These are phyloP conservation scores for Fulica atra DNA, from an alignment of 2,113 vertebrate genomes.

Conservation along the genomic window DNA sequence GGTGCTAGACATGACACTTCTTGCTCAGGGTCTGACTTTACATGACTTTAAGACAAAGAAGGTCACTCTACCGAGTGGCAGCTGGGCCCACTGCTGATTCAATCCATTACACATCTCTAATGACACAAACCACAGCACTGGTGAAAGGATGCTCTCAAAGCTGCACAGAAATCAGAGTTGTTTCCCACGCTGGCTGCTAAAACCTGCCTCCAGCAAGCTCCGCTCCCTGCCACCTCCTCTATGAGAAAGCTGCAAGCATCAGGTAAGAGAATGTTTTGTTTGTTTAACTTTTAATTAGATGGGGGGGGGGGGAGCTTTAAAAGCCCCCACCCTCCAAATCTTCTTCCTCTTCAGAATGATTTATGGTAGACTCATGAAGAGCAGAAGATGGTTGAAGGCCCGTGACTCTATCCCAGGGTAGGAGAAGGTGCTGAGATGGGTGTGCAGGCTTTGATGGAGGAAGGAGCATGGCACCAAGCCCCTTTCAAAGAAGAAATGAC, in stretches of 20 bases:
- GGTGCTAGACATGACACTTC: background rate
- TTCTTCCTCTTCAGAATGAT: background rate
- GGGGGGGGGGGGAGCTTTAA: background rate
- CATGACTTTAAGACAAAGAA: background rate
- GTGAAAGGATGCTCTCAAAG: background rate
- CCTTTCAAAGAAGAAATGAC: background rate
- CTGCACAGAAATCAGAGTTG: background rate
- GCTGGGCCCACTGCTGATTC: background rate
- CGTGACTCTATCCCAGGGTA: background rate
- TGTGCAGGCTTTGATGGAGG: rapidly evolving
- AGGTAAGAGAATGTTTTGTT: background rate
- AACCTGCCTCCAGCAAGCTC: background rate
- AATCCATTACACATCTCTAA: background rate
- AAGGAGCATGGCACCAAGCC: background rate
- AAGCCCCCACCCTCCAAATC: background rate
- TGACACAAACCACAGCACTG: background rate
- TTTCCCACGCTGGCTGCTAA: background rate
- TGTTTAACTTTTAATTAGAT: background rate
- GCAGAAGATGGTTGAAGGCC: background rate
- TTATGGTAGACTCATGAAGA: background rate
- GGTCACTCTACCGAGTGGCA: background rate
- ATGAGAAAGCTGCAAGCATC: background rate
- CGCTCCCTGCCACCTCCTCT: background rate
- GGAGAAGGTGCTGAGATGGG: background rate
- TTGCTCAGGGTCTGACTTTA: background rate